A percentile compares a stretch with the other conserved stretches of the same genome.
Evolutionary conservation across 2,888 invertebrate genomes (phyloP).

Genomic region (Neoitamus cyanurus): DNA sequence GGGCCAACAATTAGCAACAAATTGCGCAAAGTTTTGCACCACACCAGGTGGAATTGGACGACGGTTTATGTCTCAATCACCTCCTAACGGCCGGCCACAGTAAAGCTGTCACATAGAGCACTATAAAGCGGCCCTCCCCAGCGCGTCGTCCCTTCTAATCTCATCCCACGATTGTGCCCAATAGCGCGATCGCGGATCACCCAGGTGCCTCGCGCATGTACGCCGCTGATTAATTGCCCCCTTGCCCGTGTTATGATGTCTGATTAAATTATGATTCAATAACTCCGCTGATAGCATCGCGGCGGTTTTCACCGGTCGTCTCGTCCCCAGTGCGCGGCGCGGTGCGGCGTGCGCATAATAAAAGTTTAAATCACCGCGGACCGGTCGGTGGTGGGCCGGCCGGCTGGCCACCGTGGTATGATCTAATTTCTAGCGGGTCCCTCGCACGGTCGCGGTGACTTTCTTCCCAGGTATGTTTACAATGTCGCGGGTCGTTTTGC

Average conservation of each 20-base stretch:
- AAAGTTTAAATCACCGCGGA: background rate
- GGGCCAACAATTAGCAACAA: conserved; percentile 4
- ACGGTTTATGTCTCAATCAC: background rate
- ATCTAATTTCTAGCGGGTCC: background rate
- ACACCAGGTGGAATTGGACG: background rate
- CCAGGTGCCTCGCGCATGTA: background rate
- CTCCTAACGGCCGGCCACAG: background rate
- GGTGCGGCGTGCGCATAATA: background rate
- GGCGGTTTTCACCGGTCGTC: background rate
- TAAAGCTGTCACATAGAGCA: background rate
- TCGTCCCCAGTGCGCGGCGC: background rate
- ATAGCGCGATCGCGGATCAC: background rate
- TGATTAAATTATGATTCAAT: conserved; percentile 32
- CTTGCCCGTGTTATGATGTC: background rate
- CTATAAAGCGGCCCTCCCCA: background rate
- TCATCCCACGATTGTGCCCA: background rate
- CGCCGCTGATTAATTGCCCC: background rate
- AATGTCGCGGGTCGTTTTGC: conserved; percentile 14
- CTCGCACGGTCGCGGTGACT: background rate
- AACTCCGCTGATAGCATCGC: conserved; percentile 15
- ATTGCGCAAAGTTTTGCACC: background rate
- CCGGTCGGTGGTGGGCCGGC: background rate
- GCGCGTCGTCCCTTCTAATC: background rate
- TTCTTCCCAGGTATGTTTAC: conserved; percentile 8
- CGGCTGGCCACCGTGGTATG: background rate